Evolutionary conservation across 1,140 invertebrate genomes (phyloP).

Genomic region (Ladona fulva): DNA sequence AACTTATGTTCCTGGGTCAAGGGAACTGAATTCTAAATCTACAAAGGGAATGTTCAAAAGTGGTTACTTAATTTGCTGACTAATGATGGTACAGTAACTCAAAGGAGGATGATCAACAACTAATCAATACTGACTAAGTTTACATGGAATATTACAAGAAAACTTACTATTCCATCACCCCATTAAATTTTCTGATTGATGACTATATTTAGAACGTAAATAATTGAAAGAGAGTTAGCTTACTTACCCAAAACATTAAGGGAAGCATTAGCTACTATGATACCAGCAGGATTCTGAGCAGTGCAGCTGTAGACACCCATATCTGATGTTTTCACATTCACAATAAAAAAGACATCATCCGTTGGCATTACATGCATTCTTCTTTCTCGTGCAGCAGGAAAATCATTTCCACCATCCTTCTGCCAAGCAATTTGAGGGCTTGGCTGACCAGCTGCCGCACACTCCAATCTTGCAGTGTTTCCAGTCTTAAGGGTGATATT

Average conservation of each 20-base stretch:
- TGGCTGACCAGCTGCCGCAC: constrained; percentile 82
- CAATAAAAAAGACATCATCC: constrained; percentile 87
- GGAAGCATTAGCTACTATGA: constrained; percentile 78
- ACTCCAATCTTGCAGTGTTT: constrained; percentile 78
- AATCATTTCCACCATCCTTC: constrained; percentile 90
- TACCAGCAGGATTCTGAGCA: constrained; percentile 80
- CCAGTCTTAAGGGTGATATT: constrained; percentile 79
- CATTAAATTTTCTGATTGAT: neutral
- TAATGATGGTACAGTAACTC: too few species aligned
- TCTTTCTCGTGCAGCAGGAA: constrained; percentile 87
- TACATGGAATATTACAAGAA: neutral
- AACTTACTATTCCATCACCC: too few species aligned
- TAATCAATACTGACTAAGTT: neutral
- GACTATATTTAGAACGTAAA: neutral
- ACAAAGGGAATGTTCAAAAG: too few species aligned
- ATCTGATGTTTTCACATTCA: constrained; percentile 78
- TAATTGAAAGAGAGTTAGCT: neutral
- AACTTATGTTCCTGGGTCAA: too few species aligned
- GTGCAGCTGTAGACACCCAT: constrained; percentile 90
- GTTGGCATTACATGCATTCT: constrained; percentile 85
- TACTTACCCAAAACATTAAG: constrained; percentile 67
- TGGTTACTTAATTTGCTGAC: too few species aligned
- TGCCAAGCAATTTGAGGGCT: constrained; percentile 82
- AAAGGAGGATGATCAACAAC: neutral
- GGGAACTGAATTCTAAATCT: too few species aligned